Base-by-base conservation (phyloP, 2,113 vertebrate species). In the Caranx ignobilis region DNA sequence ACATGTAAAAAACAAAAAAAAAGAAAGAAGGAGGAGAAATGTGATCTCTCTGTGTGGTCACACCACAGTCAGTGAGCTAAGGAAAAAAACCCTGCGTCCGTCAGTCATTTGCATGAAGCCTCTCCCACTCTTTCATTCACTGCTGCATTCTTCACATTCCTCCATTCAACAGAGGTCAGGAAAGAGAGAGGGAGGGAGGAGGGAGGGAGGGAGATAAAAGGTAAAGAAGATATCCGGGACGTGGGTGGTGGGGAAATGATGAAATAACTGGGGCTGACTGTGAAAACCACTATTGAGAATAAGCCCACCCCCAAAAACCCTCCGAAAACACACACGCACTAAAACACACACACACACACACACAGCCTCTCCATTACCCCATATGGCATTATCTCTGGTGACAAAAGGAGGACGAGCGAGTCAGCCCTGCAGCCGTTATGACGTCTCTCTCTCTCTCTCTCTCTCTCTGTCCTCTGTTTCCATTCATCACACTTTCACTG, bases 231-330 rank as follows among this genome's bases (percentile, higher is more conserved):
- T 67, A 85, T 91, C 84, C 87, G 75, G 81, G 68, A 8, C 37
- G 91, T 90, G 90, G 90, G 91, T 41, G 83, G 79, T 76, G 73
- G 56, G 88, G 88, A 91, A 91, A 87, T 88, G 88, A 86, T 85
- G 80, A 82, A 82, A 80, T 71, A 41, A 68, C 47, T 39, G 43
- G 19, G 57, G 6, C 39, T 8, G 52, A 55, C 37, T 61, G 60
- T 83, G 59, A 76, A 83, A 84, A 77, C 57, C n/a, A 52, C 71
- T n/a, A 75, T 77, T 79, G 60, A 88, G 52, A 68, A 54, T 62
- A 32, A 62, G 55, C 77, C 57, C 63, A 63, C 56, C 4, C 39
- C 39, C 13, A 16, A 12, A 39, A 1, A 39, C 55, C 68, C 45
- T 7, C 31, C 21, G 1, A 8, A 50, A 37, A 45, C 45, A 50